Conservation (phyloP, 2,797 vertebrate genomes). For the Helicolenus hilgendorfi region DNA sequence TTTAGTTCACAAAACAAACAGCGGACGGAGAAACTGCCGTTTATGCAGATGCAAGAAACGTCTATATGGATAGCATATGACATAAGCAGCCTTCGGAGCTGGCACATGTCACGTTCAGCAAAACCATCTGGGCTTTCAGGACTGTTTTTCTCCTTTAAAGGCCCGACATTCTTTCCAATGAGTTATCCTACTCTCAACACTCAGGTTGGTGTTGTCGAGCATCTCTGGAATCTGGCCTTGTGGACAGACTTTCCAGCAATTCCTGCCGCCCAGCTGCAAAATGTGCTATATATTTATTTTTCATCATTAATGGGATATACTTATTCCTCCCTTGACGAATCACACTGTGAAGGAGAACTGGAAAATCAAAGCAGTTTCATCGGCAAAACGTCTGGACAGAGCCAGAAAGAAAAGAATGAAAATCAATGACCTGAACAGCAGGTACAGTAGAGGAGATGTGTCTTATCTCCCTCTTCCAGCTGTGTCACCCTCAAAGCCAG, state of each 20-base stretch:
- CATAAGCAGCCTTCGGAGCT: slow-evolving; percentile 74
- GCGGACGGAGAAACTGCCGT: slow-evolving; percentile 12
- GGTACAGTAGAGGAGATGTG: slow-evolving; percentile 61
- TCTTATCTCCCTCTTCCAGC: slow-evolving; percentile 61
- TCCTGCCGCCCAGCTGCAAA: slow-evolving; percentile 80
- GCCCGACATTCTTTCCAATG: slow-evolving; percentile 83
- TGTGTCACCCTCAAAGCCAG: slow-evolving; percentile 66
- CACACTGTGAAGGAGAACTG: slow-evolving; percentile 55
- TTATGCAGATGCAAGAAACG: slow-evolving; percentile 44
- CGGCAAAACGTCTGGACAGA: slow-evolving; percentile 39
- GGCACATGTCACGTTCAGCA: slow-evolving; percentile 68
- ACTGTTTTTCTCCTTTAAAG: slow-evolving; percentile 78
- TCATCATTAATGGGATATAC: slow-evolving; percentile 63
- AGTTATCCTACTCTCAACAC: slow-evolving; percentile 81
- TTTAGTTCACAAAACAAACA: slow-evolving; percentile 39
- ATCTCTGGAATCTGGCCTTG: slow-evolving; percentile 83
- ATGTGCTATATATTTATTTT: slow-evolving; percentile 69
- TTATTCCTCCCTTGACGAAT: slow-evolving; percentile 73
- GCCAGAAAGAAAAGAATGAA: slow-evolving; percentile 40
- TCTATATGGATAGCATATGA: slow-evolving; percentile 62
- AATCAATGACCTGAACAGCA: slow-evolving; percentile 35
- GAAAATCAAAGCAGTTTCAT: slow-evolving; percentile 73
- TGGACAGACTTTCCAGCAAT: slow-evolving; percentile 79
- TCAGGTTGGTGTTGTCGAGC: slow-evolving; percentile 75
- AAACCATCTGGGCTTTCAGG: slow-evolving; percentile 80